Percentiles rank a stretch among this genome's conserved stretches.
Evolutionary conservation across 2,888 invertebrate species (phyloP).

Genomic region (Erebia aethiops): DNA sequence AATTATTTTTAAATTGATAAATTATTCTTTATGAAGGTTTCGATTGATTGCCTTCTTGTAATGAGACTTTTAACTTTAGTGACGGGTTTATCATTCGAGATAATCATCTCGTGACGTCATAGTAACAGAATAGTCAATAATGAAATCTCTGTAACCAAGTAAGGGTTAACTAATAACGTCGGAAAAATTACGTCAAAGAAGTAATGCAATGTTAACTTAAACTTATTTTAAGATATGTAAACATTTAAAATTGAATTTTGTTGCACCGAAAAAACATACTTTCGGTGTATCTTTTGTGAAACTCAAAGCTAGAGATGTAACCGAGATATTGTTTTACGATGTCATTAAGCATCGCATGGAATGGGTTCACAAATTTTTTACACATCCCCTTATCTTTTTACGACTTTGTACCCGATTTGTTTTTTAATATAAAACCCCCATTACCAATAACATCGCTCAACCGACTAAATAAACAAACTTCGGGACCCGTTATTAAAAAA

Average conservation of each 20-base stretch:
- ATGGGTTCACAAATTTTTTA: conserved; percentile 36
- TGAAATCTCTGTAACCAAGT: not conserved
- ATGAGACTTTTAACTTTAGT: too few relatives aligned
- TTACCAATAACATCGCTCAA: conserved; percentile 63
- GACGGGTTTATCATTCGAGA: too few relatives aligned
- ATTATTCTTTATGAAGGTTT: not conserved
- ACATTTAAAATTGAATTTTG: conserved; percentile 14
- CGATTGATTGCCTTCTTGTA: not conserved
- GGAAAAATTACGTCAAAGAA: not conserved
- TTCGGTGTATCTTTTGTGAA: conserved; percentile 21
- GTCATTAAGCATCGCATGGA: conserved; percentile 31
- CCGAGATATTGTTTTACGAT: conserved; percentile 34
- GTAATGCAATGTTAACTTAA: not conserved
- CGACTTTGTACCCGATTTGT: conserved; percentile 40
- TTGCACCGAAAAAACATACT: not conserved
- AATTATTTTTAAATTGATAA: conserved; percentile 1
- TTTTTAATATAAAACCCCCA: conserved; percentile 57
- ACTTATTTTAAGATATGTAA: not conserved
- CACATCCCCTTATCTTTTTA: conserved; percentile 39
- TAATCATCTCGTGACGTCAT: too few relatives aligned
- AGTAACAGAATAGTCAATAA: not conserved
- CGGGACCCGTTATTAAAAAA: conserved; percentile 57
- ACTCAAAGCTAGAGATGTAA: conserved; percentile 21
- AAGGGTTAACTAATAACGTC: not conserved
- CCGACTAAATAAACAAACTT: conserved; percentile 76